Percentiles rank a stretch among this genome's conserved stretches.
phyloP scores from a whole-genome alignment of 1,140 invertebrate genomes.

The Adoxophyes honmai region DNA sequence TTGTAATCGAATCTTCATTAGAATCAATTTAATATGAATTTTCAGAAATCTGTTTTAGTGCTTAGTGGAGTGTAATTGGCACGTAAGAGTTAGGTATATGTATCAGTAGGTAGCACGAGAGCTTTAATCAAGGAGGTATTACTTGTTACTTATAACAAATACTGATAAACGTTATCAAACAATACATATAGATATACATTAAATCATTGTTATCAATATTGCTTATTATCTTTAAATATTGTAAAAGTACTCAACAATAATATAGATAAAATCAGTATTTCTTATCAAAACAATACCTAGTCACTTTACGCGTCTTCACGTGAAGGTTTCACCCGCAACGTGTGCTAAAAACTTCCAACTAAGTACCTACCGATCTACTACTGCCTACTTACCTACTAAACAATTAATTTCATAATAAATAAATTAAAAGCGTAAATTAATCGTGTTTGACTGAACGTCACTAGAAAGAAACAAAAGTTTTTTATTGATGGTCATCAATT shows the following conservation, averaged over 20 bases:
- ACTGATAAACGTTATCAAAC: slow-evolving; percentile 69
- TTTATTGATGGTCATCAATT: too few relatives aligned
- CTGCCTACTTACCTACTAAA: too few relatives aligned
- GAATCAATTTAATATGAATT: too few relatives aligned
- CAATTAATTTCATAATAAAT: too few relatives aligned
- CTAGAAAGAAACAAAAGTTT: too few relatives aligned
- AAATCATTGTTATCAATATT: slow-evolving; percentile 70
- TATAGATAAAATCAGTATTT: slow-evolving; percentile 65
- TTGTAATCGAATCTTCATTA: too few relatives aligned
- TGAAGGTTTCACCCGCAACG: slow-evolving; percentile 28
- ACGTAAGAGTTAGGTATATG: neutral
- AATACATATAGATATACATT: slow-evolving; percentile 68
- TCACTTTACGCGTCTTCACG: slow-evolving; percentile 29
- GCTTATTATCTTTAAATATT: slow-evolving; percentile 70
- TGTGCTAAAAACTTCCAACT: slow-evolving; percentile 16
- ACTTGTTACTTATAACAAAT: slow-evolving; percentile 56
- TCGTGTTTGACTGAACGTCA: too few relatives aligned
- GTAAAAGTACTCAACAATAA: slow-evolving; percentile 60
- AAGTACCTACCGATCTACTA: too few relatives aligned
- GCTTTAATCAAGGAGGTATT: slow-evolving; percentile 34
- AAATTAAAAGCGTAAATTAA: too few relatives aligned
- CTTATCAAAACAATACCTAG: slow-evolving; percentile 59
- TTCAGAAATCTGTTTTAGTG: too few relatives aligned
- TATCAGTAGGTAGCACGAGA: slow-evolving; percentile 25
- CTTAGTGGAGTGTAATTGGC: too few relatives aligned